These are phyloP conservation scores for Palloptera scutellata DNA, from an alignment of 2,888 invertebrate species.

Conservation along the genomic window DNA sequence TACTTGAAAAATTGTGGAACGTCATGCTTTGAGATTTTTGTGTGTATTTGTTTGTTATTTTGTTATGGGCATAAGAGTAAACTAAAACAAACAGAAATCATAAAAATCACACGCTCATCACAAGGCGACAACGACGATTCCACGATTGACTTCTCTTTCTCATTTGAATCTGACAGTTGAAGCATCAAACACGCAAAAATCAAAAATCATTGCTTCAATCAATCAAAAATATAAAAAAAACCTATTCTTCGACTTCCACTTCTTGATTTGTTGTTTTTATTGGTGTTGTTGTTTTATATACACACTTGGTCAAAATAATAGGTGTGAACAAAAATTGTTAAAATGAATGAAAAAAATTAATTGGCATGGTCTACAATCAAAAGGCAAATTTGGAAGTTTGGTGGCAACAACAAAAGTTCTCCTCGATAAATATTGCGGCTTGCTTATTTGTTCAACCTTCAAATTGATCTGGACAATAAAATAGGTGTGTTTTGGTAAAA, in stretches of 20 bases:
- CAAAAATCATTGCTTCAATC: slow-evolving; percentile 30
- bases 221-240: slow-evolving; percentile 19
- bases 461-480: too few relatives aligned
- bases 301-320: too few relatives aligned
- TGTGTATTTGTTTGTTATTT: background rate
- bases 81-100: slow-evolving; percentile 14
- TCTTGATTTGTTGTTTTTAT: slow-evolving; percentile 8
- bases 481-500: too few relatives aligned
- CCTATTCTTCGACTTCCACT: background rate
- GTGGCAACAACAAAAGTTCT: too few relatives aligned
- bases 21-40: slow-evolving; percentile 16
- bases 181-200: slow-evolving; percentile 25
- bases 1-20: slow-evolving; percentile 17
- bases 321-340: too few relatives aligned
- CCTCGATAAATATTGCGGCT: too few relatives aligned
- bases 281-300: background rate
- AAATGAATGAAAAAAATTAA: too few relatives aligned
- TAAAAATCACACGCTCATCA: slow-evolving; percentile 22
- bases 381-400: too few relatives aligned
- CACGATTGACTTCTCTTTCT: background rate
- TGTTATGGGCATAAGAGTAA: background rate
- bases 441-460: too few relatives aligned
- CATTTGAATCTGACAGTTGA: background rate
- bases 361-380: too few relatives aligned
- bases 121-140: background rate